Conservation (phyloP, 2,888 invertebrate genomes). For the Acleris literana region DNA sequence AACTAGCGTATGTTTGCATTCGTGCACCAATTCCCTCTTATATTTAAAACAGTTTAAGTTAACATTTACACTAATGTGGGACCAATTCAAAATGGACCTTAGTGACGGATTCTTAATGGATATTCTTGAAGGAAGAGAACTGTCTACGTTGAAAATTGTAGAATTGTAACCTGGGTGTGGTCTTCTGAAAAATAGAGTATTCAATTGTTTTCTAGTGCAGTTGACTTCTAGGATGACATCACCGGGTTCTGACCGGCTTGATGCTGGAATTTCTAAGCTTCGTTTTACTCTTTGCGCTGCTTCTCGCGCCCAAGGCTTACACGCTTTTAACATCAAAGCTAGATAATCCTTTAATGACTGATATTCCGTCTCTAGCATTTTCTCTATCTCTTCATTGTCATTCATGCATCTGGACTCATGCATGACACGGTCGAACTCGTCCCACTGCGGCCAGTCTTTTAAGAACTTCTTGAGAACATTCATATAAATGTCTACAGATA, state of each 20-base stretch:
- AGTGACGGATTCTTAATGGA: conserved; percentile 38
- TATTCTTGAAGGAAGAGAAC: conserved; percentile 44
- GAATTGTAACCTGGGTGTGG: conserved; percentile 48
- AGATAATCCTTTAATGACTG: conserved; percentile 58
- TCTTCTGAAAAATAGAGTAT: conserved; percentile 51
- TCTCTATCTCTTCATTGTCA: conserved; percentile 44
- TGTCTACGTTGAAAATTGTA: conserved; percentile 55
- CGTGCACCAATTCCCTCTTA: conserved; percentile 45
- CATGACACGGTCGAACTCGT: conserved; percentile 58
- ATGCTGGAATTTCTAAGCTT: conserved; percentile 11
- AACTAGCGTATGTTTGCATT: conserved; percentile 48
- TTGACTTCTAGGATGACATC: conserved; percentile 55
- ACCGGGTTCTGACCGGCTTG: conserved; percentile 20
- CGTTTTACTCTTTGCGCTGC: conserved; percentile 42
- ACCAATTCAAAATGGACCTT: conserved; percentile 55
- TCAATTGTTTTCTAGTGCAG: conserved; percentile 54
- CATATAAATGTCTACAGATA: conserved; percentile 66
- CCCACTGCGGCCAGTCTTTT: conserved; percentile 74
- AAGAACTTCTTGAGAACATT: conserved; percentile 67
- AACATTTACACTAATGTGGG: conserved; percentile 44
- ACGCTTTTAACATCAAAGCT: conserved; percentile 48
- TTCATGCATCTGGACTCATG: conserved; percentile 48
- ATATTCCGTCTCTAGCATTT: conserved; percentile 57
- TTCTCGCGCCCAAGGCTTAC: conserved; percentile 48
- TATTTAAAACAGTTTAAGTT: conserved; percentile 44